Percentiles rank a stretch among this genome's conserved stretches.
Conservation (phyloP, 2,113 vertebrate genomes). For the Cichladusa arquata region DNA sequence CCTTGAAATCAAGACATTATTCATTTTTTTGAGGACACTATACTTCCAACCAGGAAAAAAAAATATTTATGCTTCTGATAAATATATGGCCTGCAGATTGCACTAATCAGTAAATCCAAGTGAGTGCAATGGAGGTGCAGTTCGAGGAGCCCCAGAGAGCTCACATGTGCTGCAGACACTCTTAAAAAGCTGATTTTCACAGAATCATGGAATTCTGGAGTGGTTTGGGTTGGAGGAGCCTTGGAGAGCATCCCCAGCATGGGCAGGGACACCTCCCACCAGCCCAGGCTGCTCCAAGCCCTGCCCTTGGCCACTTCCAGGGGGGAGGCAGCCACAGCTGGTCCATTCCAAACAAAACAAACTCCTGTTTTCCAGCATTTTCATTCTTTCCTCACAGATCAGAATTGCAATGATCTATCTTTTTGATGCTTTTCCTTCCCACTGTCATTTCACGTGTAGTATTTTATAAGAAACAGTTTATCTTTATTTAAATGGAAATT, state of each 20-base stretch:
- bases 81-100: background rate
- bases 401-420: background rate
- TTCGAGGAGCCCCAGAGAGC: too few species aligned
- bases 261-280: too few species aligned
- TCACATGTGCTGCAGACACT: background rate
- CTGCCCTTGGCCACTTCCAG: background rate
- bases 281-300: too few species aligned
- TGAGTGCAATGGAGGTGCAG: background rate
- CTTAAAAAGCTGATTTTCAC: background rate
- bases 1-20: background rate
- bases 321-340: background rate
- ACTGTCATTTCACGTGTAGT: background rate
- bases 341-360: background rate
- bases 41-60: background rate
- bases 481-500: slow-evolving; percentile 5
- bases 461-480: background rate
- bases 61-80: background rate
- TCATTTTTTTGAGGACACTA: background rate
- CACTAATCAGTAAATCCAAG: background rate
- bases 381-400: background rate
- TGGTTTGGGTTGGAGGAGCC: background rate
- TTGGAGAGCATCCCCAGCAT: background rate
- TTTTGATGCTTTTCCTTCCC: background rate
- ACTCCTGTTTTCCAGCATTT: background rate
- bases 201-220: background rate